Base-by-base conservation (phyloP, 2,113 vertebrate genomes). In the Lamprotornis superbus region DNA sequence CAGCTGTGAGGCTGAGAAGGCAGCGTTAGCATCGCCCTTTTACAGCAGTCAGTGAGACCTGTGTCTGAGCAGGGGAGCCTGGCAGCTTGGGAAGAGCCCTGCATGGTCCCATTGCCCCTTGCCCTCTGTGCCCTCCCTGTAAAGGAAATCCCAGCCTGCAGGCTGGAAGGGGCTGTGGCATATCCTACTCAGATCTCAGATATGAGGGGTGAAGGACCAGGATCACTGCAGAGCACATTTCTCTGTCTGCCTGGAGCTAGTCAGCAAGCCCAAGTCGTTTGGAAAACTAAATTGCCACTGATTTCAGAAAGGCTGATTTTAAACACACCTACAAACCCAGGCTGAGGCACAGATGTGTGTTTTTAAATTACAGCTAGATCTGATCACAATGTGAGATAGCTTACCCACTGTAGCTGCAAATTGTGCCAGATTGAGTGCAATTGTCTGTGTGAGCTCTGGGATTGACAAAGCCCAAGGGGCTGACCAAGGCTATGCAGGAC, bases 291-390 rank as follows among this genome's bases (percentile, higher is more conserved):
- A 93, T 52, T 37, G 40, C 22, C 44, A n/a, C 53, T n/a, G 40
- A 86, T 88, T 93, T 92, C 79, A 79, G 15, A 55, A 53, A 85
- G 16, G 33, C 24, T 53, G 40, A 57, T 83, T 91, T 94, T 77
- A 76, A 90, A 82, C 35, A 46, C 18, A 60, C n/a, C 55, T 65
- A 37, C 53, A 50, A 91, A 86, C n/a, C 31, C 75, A 73, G 70
- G 49, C 44, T 84, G 55, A 84, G 30, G 42, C 31, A 71, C 49
- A 78, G 64, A 70, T 50, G 47, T 67, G 39, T 61, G 70, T 31
- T 68, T 24, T 84, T 82, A 50, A 91, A 84, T 44, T 85, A n/a
- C 47, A 76, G 60, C 12, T 4, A 2, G 27, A 67, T 71, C 49
- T 85, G 57, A 92, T 68, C 9, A 22, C 68, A 44, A 50, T 18